phyloP scores from a whole-genome alignment of 2,797 vertebrate species.

The Astyanax mexicanus region DNA sequence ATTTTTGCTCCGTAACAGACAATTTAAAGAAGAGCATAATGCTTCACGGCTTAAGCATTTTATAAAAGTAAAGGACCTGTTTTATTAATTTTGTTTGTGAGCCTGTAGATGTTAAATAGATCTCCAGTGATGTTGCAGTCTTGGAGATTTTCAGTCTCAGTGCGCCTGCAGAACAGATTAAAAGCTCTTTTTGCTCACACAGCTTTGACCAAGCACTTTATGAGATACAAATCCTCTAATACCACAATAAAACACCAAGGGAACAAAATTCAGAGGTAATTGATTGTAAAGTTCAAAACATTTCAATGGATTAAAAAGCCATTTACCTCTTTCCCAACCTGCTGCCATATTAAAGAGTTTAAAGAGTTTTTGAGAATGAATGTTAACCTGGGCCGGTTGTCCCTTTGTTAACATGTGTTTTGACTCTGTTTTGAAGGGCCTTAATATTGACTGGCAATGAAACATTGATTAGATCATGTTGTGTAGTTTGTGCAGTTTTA shows the following conservation, averaged over 20 bases:
- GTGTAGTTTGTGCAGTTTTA: too few species aligned
- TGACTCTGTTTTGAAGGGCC: too few species aligned
- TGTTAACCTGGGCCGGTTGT: not conserved
- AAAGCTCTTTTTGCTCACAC: not conserved
- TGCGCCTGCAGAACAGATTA: not conserved
- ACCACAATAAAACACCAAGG: conserved; percentile 9
- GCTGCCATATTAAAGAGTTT: not conserved
- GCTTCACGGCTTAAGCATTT: too few species aligned
- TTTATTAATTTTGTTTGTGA: not conserved
- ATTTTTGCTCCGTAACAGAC: too few species aligned
- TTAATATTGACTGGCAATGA: too few species aligned
- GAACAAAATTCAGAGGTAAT: not conserved
- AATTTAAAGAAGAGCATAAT: too few species aligned
- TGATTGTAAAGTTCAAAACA: not conserved
- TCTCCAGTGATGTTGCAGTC: not conserved
- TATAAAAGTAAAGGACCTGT: too few species aligned
- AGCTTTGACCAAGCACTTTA: not conserved
- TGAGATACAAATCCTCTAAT: conserved; percentile 5
- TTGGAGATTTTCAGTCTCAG: not conserved
- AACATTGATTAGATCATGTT: too few species aligned
- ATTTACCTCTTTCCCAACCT: not conserved
- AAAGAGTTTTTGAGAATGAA: too few species aligned
- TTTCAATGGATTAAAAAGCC: not conserved
- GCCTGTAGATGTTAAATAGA: not conserved
- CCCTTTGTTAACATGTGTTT: not conserved